These are phyloP conservation scores for Lasioglossum baleicum DNA, from an alignment of 1,140 invertebrate genomes.

Conservation along the genomic window DNA sequence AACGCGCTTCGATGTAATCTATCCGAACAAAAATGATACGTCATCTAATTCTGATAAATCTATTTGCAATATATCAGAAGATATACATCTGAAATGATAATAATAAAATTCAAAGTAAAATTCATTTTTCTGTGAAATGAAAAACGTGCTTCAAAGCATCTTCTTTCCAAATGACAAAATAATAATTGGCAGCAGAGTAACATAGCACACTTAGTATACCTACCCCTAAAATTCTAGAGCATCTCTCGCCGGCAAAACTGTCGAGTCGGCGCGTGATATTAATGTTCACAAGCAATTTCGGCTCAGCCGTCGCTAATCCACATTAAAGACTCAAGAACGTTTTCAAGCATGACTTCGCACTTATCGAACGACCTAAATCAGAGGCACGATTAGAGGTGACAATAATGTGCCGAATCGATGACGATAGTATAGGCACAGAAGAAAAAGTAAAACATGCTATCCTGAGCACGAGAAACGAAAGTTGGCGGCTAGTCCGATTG, in stretches of 20 bases:
- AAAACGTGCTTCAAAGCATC: too few relatives aligned
- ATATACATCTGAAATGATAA: too few relatives aligned
- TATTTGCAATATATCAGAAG: too few relatives aligned
- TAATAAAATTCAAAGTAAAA: too few relatives aligned
- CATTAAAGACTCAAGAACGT: neutral
- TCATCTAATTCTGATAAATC: too few relatives aligned
- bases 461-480: neutral
- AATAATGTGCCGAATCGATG: constrained; percentile 12
- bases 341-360: neutral
- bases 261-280: neutral
- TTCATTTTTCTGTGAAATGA: too few relatives aligned
- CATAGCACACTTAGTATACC: too few relatives aligned
- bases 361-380: neutral
- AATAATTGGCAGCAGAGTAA: too few relatives aligned
- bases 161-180: too few relatives aligned
- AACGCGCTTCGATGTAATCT: too few relatives aligned
- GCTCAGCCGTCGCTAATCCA: neutral
- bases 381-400: neutral
- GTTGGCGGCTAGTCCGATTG: neutral
- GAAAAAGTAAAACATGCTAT: neutral
- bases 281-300: neutral
- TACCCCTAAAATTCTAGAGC: too few relatives aligned
- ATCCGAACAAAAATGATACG: too few relatives aligned
- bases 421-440: neutral
- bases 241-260: neutral